Evolutionary conservation across 2,888 invertebrate species (phyloP).

Genomic region (Tuta absoluta): DNA sequence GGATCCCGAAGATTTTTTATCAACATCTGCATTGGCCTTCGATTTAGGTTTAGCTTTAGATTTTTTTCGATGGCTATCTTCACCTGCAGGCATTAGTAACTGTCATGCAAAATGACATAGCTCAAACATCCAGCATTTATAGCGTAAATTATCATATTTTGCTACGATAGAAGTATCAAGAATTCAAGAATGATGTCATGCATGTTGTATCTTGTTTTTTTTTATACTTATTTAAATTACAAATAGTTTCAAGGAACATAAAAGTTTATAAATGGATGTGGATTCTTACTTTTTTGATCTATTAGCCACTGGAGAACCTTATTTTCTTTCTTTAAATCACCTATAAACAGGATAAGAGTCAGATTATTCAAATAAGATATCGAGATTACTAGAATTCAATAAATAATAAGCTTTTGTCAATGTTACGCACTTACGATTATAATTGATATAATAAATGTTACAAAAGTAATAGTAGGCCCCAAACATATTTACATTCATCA

Average conservation of each 20-base stretch:
- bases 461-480: background rate
- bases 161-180: constrained; percentile 56
- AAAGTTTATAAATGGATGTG: constrained; percentile 77
- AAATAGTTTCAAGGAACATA: constrained; percentile 44
- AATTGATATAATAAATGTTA: no score
- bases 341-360: constrained; percentile 83
- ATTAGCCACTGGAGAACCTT: constrained; percentile 97
- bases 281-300: constrained; percentile 97
- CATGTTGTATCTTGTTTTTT: constrained; percentile 63
- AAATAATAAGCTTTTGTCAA: background rate
- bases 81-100: constrained; percentile 83
- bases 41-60: constrained; percentile 73
- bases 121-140: constrained; percentile 79
- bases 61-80: constrained; percentile 77
- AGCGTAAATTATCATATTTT: constrained; percentile 59
- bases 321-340: constrained; percentile 96
- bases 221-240: constrained; percentile 44
- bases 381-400: background rate
- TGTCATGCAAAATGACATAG: constrained; percentile 82
- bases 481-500: background rate
- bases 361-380: constrained; percentile 34
- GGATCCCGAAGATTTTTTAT: constrained; percentile 64
- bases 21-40: constrained; percentile 79
- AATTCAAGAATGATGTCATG: constrained; percentile 81
- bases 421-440: background rate